Evolutionary conservation across 2,888 invertebrate species (phyloP).

Genomic region (Molorchus minor): DNA sequence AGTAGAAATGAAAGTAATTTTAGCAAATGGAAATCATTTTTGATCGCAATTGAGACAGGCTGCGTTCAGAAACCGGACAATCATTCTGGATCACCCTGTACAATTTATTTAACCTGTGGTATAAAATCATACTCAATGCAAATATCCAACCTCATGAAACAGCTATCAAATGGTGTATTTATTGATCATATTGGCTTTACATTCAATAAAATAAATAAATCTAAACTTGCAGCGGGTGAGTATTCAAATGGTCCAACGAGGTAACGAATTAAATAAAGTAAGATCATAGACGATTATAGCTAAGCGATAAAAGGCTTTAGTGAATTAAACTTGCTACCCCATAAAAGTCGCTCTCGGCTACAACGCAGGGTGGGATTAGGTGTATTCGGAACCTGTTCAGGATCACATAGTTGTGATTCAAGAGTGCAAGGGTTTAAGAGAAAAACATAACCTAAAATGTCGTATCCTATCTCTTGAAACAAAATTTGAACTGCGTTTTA

Average conservation of each 20-base stretch:
- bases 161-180: conserved; percentile 12
- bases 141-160: not conserved
- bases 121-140: conserved; percentile 8
- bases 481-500: too few relatives aligned
- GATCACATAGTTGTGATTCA: too few relatives aligned
- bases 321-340: conserved; percentile 55
- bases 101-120: too few relatives aligned
- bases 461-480: too few relatives aligned
- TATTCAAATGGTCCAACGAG: conserved; percentile 50
- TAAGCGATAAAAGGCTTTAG: conserved; percentile 56
- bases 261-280: conserved; percentile 50
- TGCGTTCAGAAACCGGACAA: too few relatives aligned
- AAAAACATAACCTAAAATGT: too few relatives aligned
- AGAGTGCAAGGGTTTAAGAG: too few relatives aligned
- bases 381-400: not conserved
- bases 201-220: conserved; percentile 21
- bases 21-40: too few relatives aligned
- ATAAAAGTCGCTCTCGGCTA: conserved; percentile 45
- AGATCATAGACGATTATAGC: conserved; percentile 56
- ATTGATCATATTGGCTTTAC: conserved; percentile 3
- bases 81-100: too few relatives aligned
- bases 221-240: conserved; percentile 7
- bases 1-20: too few relatives aligned
- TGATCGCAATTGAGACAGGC: too few relatives aligned
- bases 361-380: conserved; percentile 35